These are phyloP conservation scores for Parthenolecanium corni DNA, from an alignment of 2,888 invertebrate species.

Conservation along the genomic window DNA sequence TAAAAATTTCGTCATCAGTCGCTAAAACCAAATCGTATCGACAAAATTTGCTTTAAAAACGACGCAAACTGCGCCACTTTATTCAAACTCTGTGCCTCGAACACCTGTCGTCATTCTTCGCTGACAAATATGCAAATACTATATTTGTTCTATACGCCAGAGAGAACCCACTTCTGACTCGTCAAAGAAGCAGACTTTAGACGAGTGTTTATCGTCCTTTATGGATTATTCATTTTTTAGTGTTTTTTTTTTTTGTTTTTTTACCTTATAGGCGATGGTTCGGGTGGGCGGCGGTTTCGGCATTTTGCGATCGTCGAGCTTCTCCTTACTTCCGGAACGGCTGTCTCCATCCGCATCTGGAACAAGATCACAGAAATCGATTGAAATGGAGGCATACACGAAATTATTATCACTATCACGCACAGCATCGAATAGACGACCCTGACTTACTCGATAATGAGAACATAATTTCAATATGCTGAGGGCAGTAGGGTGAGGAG, in stretches of 20 bases:
- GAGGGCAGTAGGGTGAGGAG: too few species aligned
- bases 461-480: not conserved
- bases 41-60: too few species aligned
- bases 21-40: too few species aligned
- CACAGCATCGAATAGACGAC: not conserved
- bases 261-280: conserved; percentile 31
- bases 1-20: too few species aligned
- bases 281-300: conserved; percentile 30
- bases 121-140: too few species aligned
- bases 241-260: not conserved
- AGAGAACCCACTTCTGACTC: too few species aligned
- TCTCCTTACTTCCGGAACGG: conserved; percentile 31
- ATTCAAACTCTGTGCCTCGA: too few species aligned
- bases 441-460: not conserved
- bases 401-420: not conserved
- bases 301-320: conserved; percentile 31
- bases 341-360: conserved; percentile 32
- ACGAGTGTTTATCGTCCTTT: not conserved
- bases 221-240: not conserved
- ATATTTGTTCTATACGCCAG: too few species aligned
- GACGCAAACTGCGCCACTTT: too few species aligned
- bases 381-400: conserved; percentile 12
- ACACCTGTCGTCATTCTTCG: too few species aligned
- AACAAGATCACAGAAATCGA: conserved; percentile 19
- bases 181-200: too few species aligned